These are phyloP conservation scores for Tinea pellionella DNA, from an alignment of 2,888 invertebrate genomes.

Conservation along the genomic window DNA sequence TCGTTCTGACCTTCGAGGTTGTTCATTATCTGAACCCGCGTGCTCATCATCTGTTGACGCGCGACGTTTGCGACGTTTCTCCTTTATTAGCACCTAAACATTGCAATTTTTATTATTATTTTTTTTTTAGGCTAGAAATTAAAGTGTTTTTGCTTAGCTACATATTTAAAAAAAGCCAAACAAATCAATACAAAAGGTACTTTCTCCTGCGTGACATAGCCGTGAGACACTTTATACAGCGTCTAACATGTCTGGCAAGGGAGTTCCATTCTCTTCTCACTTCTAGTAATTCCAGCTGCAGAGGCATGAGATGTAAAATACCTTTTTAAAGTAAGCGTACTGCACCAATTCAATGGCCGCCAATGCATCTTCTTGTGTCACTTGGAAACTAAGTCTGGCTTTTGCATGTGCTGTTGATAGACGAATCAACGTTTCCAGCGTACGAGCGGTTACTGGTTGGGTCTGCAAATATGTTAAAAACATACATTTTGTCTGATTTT, in stretches of 20 bases:
- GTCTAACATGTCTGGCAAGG: no score
- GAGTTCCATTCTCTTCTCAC: no score
- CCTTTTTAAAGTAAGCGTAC: conserved; percentile 96
- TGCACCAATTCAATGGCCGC: conserved; percentile 94
- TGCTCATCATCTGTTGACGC: conserved; percentile 66
- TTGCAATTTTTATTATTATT: no score
- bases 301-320: no score
- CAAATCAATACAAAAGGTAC: no score
- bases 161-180: no score
- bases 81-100: conserved; percentile 74
- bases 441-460: conserved; percentile 96
- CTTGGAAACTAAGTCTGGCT: conserved; percentile 87
- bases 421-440: conserved; percentile 97
- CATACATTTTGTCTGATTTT: no score
- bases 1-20: conserved; percentile 26
- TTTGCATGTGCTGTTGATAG: conserved; percentile 97
- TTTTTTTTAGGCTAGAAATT: no score
- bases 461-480: conserved; percentile 79
- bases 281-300: no score
- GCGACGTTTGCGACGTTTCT: conserved; percentile 76
- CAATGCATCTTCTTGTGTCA: conserved; percentile 86
- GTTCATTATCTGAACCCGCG: conserved; percentile 27
- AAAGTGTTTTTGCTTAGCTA: no score
- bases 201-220: no score
- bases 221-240: no score